Base-by-base conservation (phyloP, 2,113 vertebrate genomes). In the Patagioenas fasciata region DNA sequence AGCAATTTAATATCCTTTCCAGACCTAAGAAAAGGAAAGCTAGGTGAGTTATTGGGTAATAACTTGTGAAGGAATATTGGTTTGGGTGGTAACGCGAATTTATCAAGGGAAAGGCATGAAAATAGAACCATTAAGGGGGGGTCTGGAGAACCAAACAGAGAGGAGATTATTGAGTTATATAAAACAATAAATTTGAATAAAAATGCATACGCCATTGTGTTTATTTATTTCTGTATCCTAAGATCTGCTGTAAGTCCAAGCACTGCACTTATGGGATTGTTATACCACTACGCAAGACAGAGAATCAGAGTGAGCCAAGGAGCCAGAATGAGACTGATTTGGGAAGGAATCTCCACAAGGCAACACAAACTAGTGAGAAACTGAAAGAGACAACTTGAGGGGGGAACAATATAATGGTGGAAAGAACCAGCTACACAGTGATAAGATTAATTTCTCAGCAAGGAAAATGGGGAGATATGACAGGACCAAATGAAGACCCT, bases 1-100 rank as follows among this genome's bases (percentile, higher is more conserved):
- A 96, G 50, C 54, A 92, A 90, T 89, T 64, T 87, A 88, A 78
- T 84, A 71, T 88, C 65, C 86, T 91, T 91, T 94, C 50, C 72
- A 88, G 62, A 91, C 28, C 34, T 51, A 89, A 66, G 77, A 88
- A 91, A 90, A 84, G 28, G 67, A 82, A 89, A 69, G 15, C 25
- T 42, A 66, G 50, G 44, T 75, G 58, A 96, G 11, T 79, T 91
- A 88, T 48, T 40, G 48, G 26, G 57, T 85, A 91, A 96, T 92
- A 96, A 93, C 62, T 91, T 54, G 18, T 29, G 40, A 92, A 74
- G 5, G 80, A 91, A 62, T 95, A 91, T 89, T 89, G 40, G 24
- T 58, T 93, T 74, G 24, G 78, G 65, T 67, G 36, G 34, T 89
- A 91, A 91, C 3, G 2, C 53, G 60, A 84, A 82, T 89, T 86